phyloP scores from a whole-genome alignment of 2,797 vertebrate species.

The Threskiornis aethiopicus region DNA sequence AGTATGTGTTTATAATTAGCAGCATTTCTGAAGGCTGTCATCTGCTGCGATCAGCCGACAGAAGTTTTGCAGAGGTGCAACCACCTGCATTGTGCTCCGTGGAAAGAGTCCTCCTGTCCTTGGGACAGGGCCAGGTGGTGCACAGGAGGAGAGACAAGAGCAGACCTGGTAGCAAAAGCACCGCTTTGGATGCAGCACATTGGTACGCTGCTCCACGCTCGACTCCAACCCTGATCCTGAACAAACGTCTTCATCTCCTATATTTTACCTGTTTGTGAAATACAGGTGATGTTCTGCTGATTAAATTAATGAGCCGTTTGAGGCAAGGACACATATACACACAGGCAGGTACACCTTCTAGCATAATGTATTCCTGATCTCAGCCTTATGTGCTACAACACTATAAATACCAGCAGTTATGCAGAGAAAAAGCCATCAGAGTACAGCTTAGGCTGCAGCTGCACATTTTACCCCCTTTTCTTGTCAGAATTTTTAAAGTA shows the following conservation, averaged over 20 bases:
- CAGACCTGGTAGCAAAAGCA: not conserved
- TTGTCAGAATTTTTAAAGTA: not conserved
- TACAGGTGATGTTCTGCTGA: not conserved
- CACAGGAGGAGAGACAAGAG: fast-evolving
- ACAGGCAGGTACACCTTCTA: not conserved
- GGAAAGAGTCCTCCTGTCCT: not conserved
- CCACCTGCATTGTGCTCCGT: fast-evolving
- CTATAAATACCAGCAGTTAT: too few species aligned
- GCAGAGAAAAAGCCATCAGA: not conserved
- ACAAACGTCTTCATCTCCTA: not conserved
- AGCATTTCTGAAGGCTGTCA: not conserved
- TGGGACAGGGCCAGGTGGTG: not conserved
- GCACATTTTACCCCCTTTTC: not conserved
- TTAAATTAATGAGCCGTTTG: not conserved
- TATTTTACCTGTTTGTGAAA: not conserved
- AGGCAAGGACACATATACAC: not conserved
- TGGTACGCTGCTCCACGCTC: not conserved
- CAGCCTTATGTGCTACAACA: not conserved
- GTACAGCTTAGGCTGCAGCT: not conserved
- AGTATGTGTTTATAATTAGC: not conserved
- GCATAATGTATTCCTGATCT: too few species aligned
- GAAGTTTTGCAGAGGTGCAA: not conserved
- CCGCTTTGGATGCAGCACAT: too few species aligned
- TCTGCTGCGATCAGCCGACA: too few species aligned
- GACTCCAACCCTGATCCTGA: not conserved